Evolutionary conservation across 2,888 invertebrate genomes (phyloP), one percentile per base, ranked within the genome.

Genomic region (Drosophila dives): DNA sequence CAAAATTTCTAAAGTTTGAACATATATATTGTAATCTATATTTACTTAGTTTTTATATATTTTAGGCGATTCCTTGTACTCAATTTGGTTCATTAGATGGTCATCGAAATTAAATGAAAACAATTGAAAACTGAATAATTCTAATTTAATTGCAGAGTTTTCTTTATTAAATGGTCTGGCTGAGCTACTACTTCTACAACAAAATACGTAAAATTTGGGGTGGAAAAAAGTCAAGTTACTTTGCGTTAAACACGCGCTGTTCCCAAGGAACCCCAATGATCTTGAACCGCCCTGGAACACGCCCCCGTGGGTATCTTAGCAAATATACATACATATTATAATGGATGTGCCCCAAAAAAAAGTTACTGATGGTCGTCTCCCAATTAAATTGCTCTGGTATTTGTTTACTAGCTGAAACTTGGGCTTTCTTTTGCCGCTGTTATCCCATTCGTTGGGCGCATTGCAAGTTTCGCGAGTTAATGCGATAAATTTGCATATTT

Each of bases 401-500:
- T 81, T 83, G 81, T 81, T 80, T 75, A 80, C 77, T 65, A 72
- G 83, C 59, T 71, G 73, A 72, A 67, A n/a, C 42, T 72, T 67
- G 70, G 75, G 72, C 68, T 79, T 80, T 66, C 77, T 70, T 76
- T 51, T 36, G 17, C 20, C 36, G 67, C 65, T 75, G 54, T 64
- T 63, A 69, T 58, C 65, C 69, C 63, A 73, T 80, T 79, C 78
- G 70, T 54, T 67, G 64, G 38, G 53, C 65, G 54, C 82, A 75
- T 73, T 81, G 58, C 67, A 76, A 81, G 81, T 82, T 81, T 86
- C 83, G 80, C 90, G 86, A 91, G 85, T 91, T 91, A 91, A 91
- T 91, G 90, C 90, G 86, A 88, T 89, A 89, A 84, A 91, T 91
- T 91, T 91, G 91, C 91, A 91, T 91, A 90, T 91, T 91, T 90